Conservation (phyloP, 2,113 vertebrate species). For the Thryonomys swinderianus region DNA sequence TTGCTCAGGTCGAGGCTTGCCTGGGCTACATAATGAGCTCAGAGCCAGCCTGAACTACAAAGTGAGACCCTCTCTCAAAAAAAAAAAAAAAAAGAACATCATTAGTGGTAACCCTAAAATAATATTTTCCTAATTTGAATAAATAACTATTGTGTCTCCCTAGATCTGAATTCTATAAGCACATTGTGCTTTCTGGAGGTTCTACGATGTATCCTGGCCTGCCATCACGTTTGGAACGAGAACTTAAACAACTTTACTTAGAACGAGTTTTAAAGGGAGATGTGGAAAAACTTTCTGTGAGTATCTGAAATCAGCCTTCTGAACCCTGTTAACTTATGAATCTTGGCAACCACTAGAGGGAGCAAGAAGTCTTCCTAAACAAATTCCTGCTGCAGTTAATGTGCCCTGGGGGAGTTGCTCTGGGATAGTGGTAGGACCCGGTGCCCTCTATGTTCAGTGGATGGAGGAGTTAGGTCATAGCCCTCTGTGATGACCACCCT, state of each 20-base stretch:
- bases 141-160: slow-evolving; percentile 3
- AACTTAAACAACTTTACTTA: slow-evolving; percentile 98
- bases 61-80: too few relatives aligned
- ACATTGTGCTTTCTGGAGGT: slow-evolving; percentile 98
- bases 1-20: too few relatives aligned
- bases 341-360: slow-evolving; percentile 85
- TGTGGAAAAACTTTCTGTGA: slow-evolving; percentile 98
- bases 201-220: slow-evolving; percentile 99
- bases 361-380: slow-evolving; percentile 69
- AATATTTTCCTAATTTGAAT: slow-evolving; percentile 34
- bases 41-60: too few relatives aligned
- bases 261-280: slow-evolving; percentile 98
- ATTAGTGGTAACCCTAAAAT: not conserved
- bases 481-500: not conserved
- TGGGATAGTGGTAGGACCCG: not conserved
- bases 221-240: slow-evolving; percentile 96
- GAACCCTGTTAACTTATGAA: not conserved
- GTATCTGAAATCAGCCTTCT: slow-evolving; percentile 77
- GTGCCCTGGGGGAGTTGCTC: not conserved
- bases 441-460: not conserved
- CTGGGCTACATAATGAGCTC: too few relatives aligned
- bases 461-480: not conserved
- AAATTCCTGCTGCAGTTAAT: not conserved
- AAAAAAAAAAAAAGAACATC: not conserved
- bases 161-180: slow-evolving; percentile 99